Conservation (phyloP, 2,113 vertebrate genomes). For the Phyllopteryx taeniolatus region DNA sequence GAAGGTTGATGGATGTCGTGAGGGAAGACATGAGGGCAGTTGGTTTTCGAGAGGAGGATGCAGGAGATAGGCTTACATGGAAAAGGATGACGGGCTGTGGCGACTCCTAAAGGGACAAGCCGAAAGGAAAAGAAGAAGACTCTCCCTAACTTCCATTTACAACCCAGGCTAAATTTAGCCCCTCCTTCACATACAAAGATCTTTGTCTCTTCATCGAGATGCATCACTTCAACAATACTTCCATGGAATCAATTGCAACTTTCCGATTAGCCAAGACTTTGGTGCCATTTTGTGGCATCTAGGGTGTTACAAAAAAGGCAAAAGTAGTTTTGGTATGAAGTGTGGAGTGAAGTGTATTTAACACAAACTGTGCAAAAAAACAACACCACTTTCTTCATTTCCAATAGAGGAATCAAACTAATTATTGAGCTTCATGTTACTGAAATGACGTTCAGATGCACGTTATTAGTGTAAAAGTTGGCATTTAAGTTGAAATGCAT, state of each 20-base stretch:
- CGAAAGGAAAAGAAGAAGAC: background rate
- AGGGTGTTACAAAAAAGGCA: background rate
- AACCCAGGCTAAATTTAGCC: background rate
- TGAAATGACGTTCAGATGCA: background rate
- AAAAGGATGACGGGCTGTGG: too few relatives aligned
- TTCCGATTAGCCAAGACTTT: background rate
- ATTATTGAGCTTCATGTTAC: background rate
- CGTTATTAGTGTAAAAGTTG: background rate
- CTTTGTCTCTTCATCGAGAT: background rate
- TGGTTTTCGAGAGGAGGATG: too few relatives aligned
- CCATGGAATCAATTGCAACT: background rate
- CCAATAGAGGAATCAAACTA: too few relatives aligned
- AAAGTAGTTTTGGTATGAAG: background rate
- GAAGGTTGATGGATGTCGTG: too few relatives aligned
- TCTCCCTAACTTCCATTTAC: background rate
- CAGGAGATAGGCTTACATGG: too few relatives aligned
- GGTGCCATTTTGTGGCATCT: background rate
- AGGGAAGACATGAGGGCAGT: too few relatives aligned
- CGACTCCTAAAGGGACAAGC: too few relatives aligned
- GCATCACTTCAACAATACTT: background rate
- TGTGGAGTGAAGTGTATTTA: background rate
- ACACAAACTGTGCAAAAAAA: too few relatives aligned
- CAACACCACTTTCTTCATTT: too few relatives aligned
- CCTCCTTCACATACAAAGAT: background rate
- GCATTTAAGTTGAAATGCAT: background rate